Percentiles rank a stretch among this genome's conserved stretches.
Evolutionary conservation across 2,797 vertebrate species (phyloP).

Genomic region (Gobio occitaniae): DNA sequence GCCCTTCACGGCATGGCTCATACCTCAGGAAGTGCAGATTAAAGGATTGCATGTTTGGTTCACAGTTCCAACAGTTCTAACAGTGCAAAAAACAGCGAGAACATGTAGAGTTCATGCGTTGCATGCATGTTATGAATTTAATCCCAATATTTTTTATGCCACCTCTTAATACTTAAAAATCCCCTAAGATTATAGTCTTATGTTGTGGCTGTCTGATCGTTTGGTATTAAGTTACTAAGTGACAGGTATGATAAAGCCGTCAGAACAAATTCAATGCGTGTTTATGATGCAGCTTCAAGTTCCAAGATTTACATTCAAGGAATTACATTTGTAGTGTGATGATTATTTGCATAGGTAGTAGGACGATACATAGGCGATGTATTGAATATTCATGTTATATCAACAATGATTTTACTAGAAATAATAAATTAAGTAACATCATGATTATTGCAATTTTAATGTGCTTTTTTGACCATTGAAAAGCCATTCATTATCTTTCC

Average conservation of each 20-base stretch:
- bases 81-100: background rate
- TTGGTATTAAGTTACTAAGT: background rate
- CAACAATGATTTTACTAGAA: background rate
- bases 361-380: background rate
- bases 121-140: constrained; percentile 8
- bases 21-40: constrained; percentile 47
- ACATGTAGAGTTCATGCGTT: background rate
- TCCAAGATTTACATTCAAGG: background rate
- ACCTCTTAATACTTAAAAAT: background rate
- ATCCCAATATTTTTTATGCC: background rate
- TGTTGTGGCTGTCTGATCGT: background rate
- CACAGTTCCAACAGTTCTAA: constrained; percentile 8
- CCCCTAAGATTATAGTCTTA: background rate
- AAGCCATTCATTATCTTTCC: background rate
- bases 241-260: background rate
- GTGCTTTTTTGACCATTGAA: background rate
- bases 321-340: background rate
- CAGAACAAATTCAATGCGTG: background rate
- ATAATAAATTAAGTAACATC: background rate
- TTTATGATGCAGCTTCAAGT: background rate
- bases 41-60: constrained; percentile 29
- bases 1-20: constrained; percentile 18
- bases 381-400: background rate
- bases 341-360: background rate
- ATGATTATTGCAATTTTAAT: background rate